Evolutionary conservation across 1,140 invertebrate species (phyloP), one percentile per base, ranked within the genome.

Genomic region (Zaprionus taronus): DNA sequence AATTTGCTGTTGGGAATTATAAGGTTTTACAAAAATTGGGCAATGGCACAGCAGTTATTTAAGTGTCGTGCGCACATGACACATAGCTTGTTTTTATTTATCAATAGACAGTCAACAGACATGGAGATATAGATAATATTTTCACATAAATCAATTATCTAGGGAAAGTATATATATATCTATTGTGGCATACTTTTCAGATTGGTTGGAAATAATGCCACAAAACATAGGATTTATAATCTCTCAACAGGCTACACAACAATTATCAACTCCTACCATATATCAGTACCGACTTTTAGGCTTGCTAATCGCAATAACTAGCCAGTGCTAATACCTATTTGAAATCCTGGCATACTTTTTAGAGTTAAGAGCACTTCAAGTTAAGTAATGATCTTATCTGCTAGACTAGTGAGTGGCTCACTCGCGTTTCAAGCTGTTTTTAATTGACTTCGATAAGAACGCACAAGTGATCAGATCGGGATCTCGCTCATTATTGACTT

Each of bases 401-500:
- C 28, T 36, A 9, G 11, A 5, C 17, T 34, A 9, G 17, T 58
- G 4, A 9, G 17, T 58, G 4, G 17, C 56, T 20, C 11, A 49
- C 11, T 49, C 12, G 26, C 34, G 22, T 5, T 6, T 31, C 4
- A n/a, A 49, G 60, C n/a, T 26, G 24, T 41, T 17, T 28, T 63
- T 63, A 26, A 49, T 49, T 26, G 44, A 24, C 28, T 11, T 49
- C 17, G 44, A 63, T 20, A 49, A 14, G 47, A 15, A 7, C 5
- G 12, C 4, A 12, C 3, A 24, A 51, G 20, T 51, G 47, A 51
- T 51, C 47, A 24, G 47, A 14, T 51, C 47, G 11, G 20, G 20
- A 51, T 51, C 17, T 1, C 9, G 11, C 3, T 24, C 4, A 14
- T 51, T 63, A 34, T 63, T 63, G 61, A 34, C 44, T 63, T 63